These are phyloP conservation scores for Ptilonorhynchus violaceus DNA, from an alignment of 2,113 vertebrate genomes.

Conservation along the genomic window DNA sequence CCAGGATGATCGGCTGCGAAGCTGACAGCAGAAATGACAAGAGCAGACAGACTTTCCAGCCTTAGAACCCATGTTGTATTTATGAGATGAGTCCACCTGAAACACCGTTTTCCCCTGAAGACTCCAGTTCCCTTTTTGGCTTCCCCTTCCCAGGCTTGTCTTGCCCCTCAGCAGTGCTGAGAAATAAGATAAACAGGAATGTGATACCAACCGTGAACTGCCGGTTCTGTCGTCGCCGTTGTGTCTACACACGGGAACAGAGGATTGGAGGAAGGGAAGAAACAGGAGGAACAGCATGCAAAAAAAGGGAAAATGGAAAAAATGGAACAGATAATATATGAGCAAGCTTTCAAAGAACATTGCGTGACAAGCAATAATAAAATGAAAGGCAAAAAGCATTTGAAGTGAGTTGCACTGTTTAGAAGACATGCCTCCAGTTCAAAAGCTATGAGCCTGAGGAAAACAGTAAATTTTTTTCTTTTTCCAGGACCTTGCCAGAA, in stretches of 20 bases:
- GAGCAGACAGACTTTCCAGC: constrained; percentile 56
- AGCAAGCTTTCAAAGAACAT: constrained; percentile 85
- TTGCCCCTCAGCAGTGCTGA: constrained; percentile 78
- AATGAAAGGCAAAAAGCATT: constrained; percentile 84
- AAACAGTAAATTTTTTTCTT: constrained; percentile 66
- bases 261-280: constrained; percentile 86
- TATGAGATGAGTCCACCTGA: constrained; percentile 40
- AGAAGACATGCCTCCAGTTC: constrained; percentile 80
- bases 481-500: constrained; percentile 62
- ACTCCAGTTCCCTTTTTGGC: constrained; percentile 37
- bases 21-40: constrained; percentile 62
- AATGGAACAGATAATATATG: constrained; percentile 89
- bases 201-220: constrained; percentile 88
- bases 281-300: constrained; percentile 88
- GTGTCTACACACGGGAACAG: constrained; percentile 88
- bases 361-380: constrained; percentile 83
- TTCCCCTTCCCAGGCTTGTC: constrained; percentile 75
- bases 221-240: constrained; percentile 84
- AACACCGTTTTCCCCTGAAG: constrained; percentile 68
- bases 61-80: background rate
- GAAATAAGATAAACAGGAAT: constrained; percentile 81
- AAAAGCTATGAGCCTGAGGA: constrained; percentile 78
- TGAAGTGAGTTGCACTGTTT: constrained; percentile 85
- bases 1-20: background rate
- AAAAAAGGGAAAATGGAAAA: constrained; percentile 87